A percentile compares a stretch with the other conserved stretches of the same genome.
These are phyloP conservation scores for Rhodinocichla rosea DNA, from an alignment of 2,113 vertebrate genomes.

Conservation along the genomic window DNA sequence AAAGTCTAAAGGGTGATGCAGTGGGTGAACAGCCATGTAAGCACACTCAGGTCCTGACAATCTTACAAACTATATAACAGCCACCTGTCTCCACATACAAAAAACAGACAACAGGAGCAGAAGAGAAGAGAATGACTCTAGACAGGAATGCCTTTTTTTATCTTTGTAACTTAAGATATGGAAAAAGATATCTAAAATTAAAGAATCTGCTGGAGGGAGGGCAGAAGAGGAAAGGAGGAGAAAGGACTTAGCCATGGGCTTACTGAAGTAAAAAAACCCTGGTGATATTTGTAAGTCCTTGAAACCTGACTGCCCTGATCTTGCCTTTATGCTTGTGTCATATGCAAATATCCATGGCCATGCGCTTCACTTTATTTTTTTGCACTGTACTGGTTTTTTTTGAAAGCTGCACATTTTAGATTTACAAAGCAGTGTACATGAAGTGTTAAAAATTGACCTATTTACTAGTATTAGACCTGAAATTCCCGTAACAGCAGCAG, in stretches of 20 bases:
- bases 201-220: neutral
- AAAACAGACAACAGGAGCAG: neutral
- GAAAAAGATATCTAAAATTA: neutral
- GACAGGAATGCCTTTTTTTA: neutral
- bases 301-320: neutral
- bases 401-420: neutral
- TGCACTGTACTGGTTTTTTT: neutral
- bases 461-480: conserved; percentile 5
- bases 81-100: neutral
- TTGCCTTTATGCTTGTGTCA: neutral
- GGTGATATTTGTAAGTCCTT: neutral
- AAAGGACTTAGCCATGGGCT: neutral
- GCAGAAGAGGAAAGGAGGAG: neutral
- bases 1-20: neutral
- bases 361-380: neutral
- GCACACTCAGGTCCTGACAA: neutral
- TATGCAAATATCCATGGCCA: neutral
- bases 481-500: conserved; percentile 13
- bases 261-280: neutral
- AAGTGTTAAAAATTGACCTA: conserved; percentile 25
- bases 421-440: neutral
- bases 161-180: neutral
- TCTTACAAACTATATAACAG: neutral
- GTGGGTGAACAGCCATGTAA: neutral
- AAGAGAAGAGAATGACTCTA: neutral